Evolutionary conservation across 2,797 vertebrate genomes (phyloP).

Genomic region (Rhabdomys pumilio): DNA sequence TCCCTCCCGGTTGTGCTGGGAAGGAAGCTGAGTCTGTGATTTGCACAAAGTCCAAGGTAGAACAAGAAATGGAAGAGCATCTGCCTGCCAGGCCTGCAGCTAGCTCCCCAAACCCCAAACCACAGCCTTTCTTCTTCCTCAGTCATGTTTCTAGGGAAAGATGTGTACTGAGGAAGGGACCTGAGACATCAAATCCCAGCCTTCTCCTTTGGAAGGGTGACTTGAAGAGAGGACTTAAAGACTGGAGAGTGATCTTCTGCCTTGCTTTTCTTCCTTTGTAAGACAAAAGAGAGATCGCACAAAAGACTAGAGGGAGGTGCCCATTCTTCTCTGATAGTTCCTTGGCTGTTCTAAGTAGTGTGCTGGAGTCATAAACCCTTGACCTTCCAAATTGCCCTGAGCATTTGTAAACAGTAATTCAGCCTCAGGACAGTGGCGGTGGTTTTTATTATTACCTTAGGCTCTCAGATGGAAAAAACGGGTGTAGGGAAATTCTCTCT

Average conservation of each 20-base stretch:
- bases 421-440: neutral
- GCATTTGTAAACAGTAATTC: conserved; percentile 57
- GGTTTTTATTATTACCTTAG: conserved; percentile 2
- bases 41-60: conserved; percentile 40
- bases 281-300: conserved; percentile 64
- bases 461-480: conserved; percentile 3
- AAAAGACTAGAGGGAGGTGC: neutral
- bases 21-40: conserved; percentile 46
- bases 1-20: neutral
- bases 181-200: conserved; percentile 12
- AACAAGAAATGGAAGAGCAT: neutral
- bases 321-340: conserved; percentile 4
- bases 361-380: conserved; percentile 10
- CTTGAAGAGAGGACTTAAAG: neutral
- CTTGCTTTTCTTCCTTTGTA: conserved; percentile 76
- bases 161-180: conserved; percentile 23
- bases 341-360: conserved; percentile 51
- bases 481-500: conserved; percentile 47
- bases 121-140: neutral
- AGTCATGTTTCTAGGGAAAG: conserved; percentile 39
- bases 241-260: neutral
- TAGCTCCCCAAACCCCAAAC: neutral
- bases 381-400: conserved; percentile 56
- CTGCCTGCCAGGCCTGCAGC: neutral
- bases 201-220: conserved; percentile 45